These are phyloP conservation scores for Galerucella pusilla DNA, from an alignment of 2,888 invertebrate genomes.

Conservation along the genomic window DNA sequence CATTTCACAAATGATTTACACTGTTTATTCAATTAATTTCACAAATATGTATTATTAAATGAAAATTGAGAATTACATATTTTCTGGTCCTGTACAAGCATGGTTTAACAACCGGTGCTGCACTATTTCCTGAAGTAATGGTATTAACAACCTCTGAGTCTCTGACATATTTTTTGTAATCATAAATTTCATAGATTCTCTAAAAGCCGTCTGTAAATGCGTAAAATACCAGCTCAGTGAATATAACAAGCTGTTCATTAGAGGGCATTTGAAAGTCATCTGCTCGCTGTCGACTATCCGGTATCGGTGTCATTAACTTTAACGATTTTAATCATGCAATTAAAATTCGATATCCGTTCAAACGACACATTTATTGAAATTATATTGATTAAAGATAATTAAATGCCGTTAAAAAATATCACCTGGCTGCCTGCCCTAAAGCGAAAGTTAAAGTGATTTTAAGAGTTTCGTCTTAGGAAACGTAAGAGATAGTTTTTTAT, in stretches of 20 bases:
- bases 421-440: background rate
- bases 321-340: slow-evolving; percentile 11
- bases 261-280: slow-evolving; percentile 26
- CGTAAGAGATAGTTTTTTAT: background rate
- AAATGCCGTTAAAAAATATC: background rate
- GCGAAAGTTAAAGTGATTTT: slow-evolving; percentile 7
- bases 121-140: too few relatives aligned
- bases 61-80: too few relatives aligned
- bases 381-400: slow-evolving; percentile 21
- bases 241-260: background rate
- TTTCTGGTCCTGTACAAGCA: too few relatives aligned
- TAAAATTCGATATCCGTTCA: slow-evolving; percentile 10
- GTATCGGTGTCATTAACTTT: slow-evolving; percentile 11
- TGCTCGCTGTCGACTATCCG: slow-evolving; percentile 3
- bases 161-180: too few relatives aligned
- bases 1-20: too few relatives aligned
- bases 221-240: background rate
- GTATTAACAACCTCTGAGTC: too few relatives aligned
- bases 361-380: slow-evolving; percentile 20
- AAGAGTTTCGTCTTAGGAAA: background rate
- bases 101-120: too few relatives aligned
- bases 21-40: too few relatives aligned
- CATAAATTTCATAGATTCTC: too few relatives aligned
- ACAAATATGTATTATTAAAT: too few relatives aligned
- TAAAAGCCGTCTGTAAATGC: background rate